Base-by-base conservation (phyloP, 2,888 invertebrate species). In the Erannis defoliaria region DNA sequence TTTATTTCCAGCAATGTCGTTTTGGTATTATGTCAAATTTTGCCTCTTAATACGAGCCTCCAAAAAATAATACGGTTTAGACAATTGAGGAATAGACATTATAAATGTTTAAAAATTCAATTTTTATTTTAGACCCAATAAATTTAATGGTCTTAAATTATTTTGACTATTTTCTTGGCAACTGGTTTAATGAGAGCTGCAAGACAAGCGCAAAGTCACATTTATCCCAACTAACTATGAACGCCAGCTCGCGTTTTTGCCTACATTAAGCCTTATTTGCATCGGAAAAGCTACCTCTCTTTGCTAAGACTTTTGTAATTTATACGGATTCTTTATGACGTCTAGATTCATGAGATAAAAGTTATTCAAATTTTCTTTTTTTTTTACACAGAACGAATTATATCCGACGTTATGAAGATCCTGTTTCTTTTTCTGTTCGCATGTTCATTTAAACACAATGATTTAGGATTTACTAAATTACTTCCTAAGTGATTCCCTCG, bases 221-320 rank as follows among this genome's bases (percentile, higher is more conserved):
- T 57, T 57, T 50, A 50, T 35, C 18, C 6, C 23, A 16, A 23
- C 1, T 23, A 14, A 16, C 23, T 50, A 57, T 57, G 56, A 57
- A 16, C 50, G 49, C 49, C 18, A 21, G 23, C 29, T n/a, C 21
- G 46, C 9, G 35, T 57, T 57, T 50, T 57, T 57, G 49, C 56
- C 46, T 55, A 40, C 19, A 40, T 43, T 51, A 51, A 37, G 37
- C 57, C 29, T 57, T 45, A 57, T 57, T 57, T 57, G 51, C 57
- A 57, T 57, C 29, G 37, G 48, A 37, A 37, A 57, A 45, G 50
- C 37, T 26, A 50, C 21, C 16, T 37, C 26, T 5, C 18, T 51
- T 49, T 37, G 35, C 43, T 51, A 26, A 14, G 50, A 51, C 43
- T 51, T 51, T 26, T 43, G 55, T 57, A 50, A 57, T 51, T 57